These are phyloP conservation scores for Aleiodes alternator DNA, from an alignment of 2,888 invertebrate genomes.

Conservation along the genomic window DNA sequence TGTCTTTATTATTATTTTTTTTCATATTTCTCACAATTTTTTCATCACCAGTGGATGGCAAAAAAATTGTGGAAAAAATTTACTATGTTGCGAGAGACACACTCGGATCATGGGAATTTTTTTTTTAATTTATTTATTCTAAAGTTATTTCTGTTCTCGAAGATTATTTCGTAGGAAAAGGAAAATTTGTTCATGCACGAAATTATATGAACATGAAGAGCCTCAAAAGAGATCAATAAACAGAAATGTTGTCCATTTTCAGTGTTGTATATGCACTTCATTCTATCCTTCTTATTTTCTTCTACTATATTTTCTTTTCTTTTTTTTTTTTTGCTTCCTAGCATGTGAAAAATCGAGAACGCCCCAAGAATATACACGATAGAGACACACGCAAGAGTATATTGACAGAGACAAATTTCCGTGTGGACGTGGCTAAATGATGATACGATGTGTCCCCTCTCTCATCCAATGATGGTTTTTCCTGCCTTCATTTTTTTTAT, in stretches of 20 bases:
- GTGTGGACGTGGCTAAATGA: neutral
- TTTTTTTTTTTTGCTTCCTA: neutral
- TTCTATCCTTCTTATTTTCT: neutral
- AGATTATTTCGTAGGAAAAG: neutral
- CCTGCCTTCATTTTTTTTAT: neutral
- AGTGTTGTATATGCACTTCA: neutral
- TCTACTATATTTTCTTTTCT: neutral
- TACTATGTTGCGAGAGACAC: too few relatives aligned
- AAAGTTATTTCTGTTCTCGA: too few relatives aligned
- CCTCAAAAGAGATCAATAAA: neutral
- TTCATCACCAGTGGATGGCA: too few relatives aligned
- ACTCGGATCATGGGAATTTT: too few relatives aligned
- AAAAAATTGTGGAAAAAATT: too few relatives aligned
- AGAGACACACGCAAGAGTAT: neutral
- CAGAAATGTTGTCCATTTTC: neutral
- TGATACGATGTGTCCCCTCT: neutral
- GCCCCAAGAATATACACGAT: neutral
- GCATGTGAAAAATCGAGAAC: neutral
- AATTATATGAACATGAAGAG: neutral
- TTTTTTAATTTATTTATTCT: too few relatives aligned
- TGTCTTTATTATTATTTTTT: neutral
- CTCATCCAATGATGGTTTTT: neutral
- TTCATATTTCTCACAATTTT: neutral
- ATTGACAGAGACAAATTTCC: constrained; percentile 16
- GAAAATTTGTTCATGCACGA: neutral